Conservation (phyloP, 2,797 vertebrate species). For the Sphenodon punctatus region DNA sequence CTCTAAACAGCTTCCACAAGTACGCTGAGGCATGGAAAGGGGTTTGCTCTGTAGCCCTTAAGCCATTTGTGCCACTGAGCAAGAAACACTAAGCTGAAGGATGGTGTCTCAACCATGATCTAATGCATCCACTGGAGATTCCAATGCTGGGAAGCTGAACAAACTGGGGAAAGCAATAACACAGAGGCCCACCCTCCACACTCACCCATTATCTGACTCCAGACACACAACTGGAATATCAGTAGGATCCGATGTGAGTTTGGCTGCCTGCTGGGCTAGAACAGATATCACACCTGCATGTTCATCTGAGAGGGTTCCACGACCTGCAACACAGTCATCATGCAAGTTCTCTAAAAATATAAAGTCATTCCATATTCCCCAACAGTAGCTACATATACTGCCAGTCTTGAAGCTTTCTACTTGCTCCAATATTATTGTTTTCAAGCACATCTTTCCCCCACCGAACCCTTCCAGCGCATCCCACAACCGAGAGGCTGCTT, state of each 20-base stretch:
- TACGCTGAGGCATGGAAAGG: no score
- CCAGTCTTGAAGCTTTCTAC: not conserved
- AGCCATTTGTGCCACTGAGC: not conserved
- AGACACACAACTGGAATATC: constrained; percentile 92
- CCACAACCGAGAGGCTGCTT: no score
- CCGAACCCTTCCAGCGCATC: no score
- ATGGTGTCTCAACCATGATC: not conserved
- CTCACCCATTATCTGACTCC: constrained; percentile 93
- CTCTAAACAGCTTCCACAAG: no score
- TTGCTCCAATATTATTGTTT: no score
- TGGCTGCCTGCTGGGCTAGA: constrained; percentile 90
- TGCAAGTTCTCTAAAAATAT: accelerated
- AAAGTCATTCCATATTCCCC: accelerated
- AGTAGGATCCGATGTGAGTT: constrained; percentile 88
- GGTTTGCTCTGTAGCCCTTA: no score
- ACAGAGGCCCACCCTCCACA: not conserved
- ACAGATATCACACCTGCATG: constrained; percentile 93
- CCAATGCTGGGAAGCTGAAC: not conserved
- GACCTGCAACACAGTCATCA: constrained; percentile 71
- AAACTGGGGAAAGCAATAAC: not conserved
- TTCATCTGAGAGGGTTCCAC: constrained; percentile 93
- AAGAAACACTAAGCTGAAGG: accelerated
- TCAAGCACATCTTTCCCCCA: no score
- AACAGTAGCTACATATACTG: no score
- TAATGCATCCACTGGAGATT: accelerated